Conservation (phyloP, 2,113 vertebrate genomes). For the Asarcornis scutulata region DNA sequence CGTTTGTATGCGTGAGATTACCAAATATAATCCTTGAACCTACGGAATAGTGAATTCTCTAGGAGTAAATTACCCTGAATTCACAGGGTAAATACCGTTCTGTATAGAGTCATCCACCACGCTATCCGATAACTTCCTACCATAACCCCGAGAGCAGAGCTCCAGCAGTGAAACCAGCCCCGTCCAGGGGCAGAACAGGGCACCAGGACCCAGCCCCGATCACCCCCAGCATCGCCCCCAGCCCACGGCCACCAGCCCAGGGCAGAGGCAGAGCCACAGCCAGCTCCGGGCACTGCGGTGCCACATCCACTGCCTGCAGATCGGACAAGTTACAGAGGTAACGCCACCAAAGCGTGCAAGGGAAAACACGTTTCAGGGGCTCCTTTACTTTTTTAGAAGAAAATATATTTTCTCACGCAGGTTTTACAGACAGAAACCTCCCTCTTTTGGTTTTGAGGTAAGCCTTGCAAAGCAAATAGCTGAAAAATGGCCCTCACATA, state of each 20-base stretch:
- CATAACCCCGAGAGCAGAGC: rapidly evolving
- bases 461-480: not conserved
- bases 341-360: not conserved
- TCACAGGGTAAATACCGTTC: no score
- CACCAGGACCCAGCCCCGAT: not conserved
- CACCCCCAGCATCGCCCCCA: not conserved
- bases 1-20: not conserved
- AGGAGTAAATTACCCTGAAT: rapidly evolving
- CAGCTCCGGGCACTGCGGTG: not conserved
- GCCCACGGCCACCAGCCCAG: rapidly evolving
- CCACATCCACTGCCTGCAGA: not conserved
- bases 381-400: not conserved
- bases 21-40: rapidly evolving
- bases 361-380: not conserved
- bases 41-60: not conserved
- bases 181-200: rapidly evolving
- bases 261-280: not conserved
- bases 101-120: not conserved
- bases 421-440: not conserved
- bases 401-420: not conserved
- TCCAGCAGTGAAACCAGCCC: rapidly evolving
- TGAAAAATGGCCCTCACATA: not conserved
- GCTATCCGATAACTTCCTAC: not conserved
- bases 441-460: not conserved
- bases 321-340: not conserved